Evolutionary conservation across 2,888 invertebrate species (phyloP).

Genomic region (Sepioteuthis lessoniana): DNA sequence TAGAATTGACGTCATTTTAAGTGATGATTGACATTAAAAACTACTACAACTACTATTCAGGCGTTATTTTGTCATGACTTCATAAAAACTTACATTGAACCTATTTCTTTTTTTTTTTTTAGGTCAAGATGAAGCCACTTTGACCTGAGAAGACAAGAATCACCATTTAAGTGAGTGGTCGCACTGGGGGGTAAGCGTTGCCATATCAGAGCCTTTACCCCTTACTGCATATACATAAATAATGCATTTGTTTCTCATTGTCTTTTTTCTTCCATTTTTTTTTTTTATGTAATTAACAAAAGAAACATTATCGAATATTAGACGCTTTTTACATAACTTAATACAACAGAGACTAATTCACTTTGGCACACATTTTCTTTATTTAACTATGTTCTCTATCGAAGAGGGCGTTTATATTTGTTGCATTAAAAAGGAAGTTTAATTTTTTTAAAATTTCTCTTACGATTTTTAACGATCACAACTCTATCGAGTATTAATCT

Average conservation of each 20-base stretch:
- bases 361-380: neutral
- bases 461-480: no score
- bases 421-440: no score
- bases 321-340: neutral
- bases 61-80: neutral
- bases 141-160: neutral
- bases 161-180: neutral
- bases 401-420: no score
- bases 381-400: no score
- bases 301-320: neutral
- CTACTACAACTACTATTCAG: neutral
- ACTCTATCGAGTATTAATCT: no score
- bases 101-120: neutral
- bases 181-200: neutral
- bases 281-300: neutral
- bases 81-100: neutral
- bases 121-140: conserved; percentile 20
- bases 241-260: neutral
- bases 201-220: neutral
- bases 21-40: neutral
- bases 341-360: neutral
- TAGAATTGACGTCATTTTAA: neutral
- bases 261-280: neutral
- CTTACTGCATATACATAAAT: neutral
- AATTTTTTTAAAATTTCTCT: no score